phyloP scores from a whole-genome alignment of 2,113 vertebrate genomes.

The Reinhardtius hippoglossoides region DNA sequence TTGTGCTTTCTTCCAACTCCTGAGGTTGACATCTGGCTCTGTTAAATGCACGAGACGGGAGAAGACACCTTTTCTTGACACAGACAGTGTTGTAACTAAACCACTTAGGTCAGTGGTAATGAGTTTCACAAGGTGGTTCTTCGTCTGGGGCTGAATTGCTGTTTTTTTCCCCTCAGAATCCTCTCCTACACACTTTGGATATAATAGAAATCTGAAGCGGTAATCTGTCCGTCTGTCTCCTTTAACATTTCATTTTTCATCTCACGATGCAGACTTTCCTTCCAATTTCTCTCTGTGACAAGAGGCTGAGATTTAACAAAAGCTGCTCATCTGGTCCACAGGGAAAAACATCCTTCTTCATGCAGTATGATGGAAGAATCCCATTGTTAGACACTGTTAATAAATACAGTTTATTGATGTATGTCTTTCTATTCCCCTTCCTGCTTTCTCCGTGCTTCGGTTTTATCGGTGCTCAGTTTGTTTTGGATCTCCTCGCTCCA shows the following conservation, averaged over 20 bases:
- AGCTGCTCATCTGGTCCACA: not conserved
- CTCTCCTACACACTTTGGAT: slow-evolving; percentile 36
- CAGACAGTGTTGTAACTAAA: no score
- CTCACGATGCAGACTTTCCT: slow-evolving; percentile 36
- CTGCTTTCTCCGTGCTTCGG: slow-evolving; percentile 15
- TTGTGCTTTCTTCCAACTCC: no score
- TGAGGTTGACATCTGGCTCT: no score
- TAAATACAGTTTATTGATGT: slow-evolving; percentile 24
- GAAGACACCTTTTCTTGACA: no score
- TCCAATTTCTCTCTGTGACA: slow-evolving; percentile 32
- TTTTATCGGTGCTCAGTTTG: slow-evolving; percentile 57
- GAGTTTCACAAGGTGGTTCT: no score
- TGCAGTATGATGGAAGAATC: no score
- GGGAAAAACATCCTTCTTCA: no score
- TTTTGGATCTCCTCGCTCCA: slow-evolving; percentile 59
- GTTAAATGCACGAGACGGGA: no score
- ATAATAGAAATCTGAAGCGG: slow-evolving; percentile 36
- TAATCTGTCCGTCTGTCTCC: no score
- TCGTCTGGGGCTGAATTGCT: not conserved
- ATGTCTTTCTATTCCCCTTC: not conserved
- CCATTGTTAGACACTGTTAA: not conserved
- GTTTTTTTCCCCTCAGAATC: slow-evolving; percentile 23
- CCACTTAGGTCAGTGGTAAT: no score
- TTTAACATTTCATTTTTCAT: not conserved
- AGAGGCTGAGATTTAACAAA: slow-evolving; percentile 35